phyloP scores from a whole-genome alignment of 2,797 vertebrate genomes.

The Anguilla obscura region DNA sequence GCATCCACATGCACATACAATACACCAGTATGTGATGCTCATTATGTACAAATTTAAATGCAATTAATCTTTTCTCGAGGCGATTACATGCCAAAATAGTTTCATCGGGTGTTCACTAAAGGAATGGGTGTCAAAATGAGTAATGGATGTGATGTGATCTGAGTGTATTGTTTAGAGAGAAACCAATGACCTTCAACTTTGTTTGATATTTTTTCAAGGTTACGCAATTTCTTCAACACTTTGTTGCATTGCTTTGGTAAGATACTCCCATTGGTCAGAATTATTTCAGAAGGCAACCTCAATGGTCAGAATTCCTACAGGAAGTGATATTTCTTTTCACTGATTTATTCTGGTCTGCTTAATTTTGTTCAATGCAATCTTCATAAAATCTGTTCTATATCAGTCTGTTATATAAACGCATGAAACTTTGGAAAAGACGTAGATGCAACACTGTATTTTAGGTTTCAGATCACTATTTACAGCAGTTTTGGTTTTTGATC shows the following conservation, averaged over 20 bases:
- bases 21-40: not conserved
- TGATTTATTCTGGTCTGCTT: constrained; percentile 50
- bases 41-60: not conserved
- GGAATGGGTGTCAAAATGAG: not conserved
- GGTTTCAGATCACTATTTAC: constrained; percentile 85
- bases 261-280: not conserved
- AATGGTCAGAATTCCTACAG: constrained; percentile 29
- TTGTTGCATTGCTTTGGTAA: constrained; percentile 5
- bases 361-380: constrained; percentile 66
- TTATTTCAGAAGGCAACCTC: not conserved
- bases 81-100: not conserved
- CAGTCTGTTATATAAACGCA: constrained; percentile 67
- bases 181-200: constrained; percentile 6
- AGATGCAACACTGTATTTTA: constrained; percentile 90
- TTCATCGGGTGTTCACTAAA: not conserved
- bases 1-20: not conserved
- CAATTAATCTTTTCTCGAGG: not conserved
- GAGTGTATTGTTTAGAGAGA: constrained; percentile 17
- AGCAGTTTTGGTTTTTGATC: constrained; percentile 75
- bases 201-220: not conserved
- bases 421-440: constrained; percentile 73
- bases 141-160: constrained; percentile 15
- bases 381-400: constrained; percentile 47
- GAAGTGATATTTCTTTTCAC: constrained; percentile 16
- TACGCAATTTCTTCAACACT: constrained; percentile 2